Evolutionary conservation across 2,888 invertebrate genomes (phyloP).

Genomic region (Limnephilus lunatus): DNA sequence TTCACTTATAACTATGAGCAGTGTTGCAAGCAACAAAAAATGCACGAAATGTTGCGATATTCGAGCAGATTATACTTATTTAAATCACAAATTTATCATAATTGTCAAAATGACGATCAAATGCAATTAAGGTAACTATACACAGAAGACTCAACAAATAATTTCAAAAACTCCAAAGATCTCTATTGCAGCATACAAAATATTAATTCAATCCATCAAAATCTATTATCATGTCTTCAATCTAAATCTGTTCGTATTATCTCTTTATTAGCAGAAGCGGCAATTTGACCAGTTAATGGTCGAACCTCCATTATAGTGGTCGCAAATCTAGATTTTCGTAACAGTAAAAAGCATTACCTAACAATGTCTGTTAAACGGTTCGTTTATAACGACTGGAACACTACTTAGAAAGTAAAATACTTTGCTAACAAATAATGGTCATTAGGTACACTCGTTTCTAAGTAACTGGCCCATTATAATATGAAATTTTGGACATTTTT

Average conservation of each 20-base stretch:
- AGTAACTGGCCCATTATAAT: neutral
- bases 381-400: neutral
- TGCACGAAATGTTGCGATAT: neutral
- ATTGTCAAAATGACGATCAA: neutral
- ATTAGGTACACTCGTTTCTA: neutral
- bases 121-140: neutral
- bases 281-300: neutral
- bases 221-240: neutral
- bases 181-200: no score
- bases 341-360: conserved; percentile 11
- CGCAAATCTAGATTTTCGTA: neutral
- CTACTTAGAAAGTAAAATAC: conserved; percentile 23
- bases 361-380: conserved; percentile 28
- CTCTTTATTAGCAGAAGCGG: neutral
- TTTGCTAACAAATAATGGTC: neutral
- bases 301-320: neutral
- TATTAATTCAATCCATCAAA: neutral
- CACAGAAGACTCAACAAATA: neutral
- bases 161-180: no score
- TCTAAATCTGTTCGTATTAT: neutral
- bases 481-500: neutral
- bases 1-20: neutral
- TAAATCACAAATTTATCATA: neutral
- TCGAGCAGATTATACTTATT: neutral
- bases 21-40: neutral